Percentiles rank a stretch among this genome's conserved stretches.
These are phyloP conservation scores for Paratrypauchen microcephalus DNA, from an alignment of 2,797 vertebrate species.

Conservation along the genomic window DNA sequence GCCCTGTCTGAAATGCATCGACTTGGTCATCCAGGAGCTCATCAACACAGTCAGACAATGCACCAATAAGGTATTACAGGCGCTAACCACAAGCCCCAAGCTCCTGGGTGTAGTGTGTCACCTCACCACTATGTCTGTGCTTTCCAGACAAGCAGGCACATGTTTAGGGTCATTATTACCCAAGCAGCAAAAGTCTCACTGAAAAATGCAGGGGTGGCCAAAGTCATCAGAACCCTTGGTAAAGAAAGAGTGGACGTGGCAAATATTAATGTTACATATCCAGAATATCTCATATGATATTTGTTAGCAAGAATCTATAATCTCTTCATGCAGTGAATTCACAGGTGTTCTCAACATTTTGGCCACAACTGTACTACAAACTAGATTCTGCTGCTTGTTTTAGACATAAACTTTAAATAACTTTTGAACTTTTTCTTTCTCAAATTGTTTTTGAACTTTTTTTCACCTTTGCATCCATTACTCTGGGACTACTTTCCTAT, in stretches of 20 bases:
- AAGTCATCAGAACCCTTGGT: neutral
- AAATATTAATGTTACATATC: neutral
- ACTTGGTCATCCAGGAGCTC: conserved; percentile 97
- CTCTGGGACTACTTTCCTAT: conserved; percentile 25
- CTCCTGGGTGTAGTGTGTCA: conserved; percentile 18
- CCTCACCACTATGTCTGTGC: conserved; percentile 25
- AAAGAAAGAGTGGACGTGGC: neutral
- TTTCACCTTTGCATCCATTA: conserved; percentile 22
- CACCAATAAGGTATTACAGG: conserved; percentile 88
- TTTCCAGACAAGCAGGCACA: conserved; percentile 26
- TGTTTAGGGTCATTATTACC: conserved; percentile 45
- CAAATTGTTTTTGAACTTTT: conserved; percentile 23
- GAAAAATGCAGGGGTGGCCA: neutral
- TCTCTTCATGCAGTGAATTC: neutral
- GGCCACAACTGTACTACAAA: conserved; percentile 1
- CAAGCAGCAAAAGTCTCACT: conserved; percentile 56
- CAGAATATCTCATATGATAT: neutral
- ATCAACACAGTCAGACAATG: conserved; percentile 97
- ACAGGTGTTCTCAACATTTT: conserved; percentile 1
- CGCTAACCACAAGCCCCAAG: conserved; percentile 26
- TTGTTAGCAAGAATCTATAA: neutral
- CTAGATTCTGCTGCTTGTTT: conserved; percentile 63
- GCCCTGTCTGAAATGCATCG: conserved; percentile 95
- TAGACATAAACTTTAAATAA: conserved; percentile 37
- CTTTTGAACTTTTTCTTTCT: conserved; percentile 49